Conservation (phyloP, 2,797 vertebrate genomes). For the Sebastiscus albofasciatus region DNA sequence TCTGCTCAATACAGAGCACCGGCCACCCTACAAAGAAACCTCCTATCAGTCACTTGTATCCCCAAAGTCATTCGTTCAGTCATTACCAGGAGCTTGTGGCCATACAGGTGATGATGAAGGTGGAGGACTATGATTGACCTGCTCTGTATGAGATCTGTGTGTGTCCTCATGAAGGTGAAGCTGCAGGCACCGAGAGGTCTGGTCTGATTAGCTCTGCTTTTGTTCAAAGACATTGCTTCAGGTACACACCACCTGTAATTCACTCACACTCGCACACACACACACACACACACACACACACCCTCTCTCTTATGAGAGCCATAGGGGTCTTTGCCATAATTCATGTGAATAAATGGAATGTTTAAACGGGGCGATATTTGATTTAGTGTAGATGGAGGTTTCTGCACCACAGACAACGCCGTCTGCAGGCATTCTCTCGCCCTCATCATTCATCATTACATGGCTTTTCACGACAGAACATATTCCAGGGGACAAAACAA, state of each 20-base stretch:
- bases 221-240: conserved; percentile 40
- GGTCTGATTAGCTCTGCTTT: conserved; percentile 54
- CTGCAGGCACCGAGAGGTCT: conserved; percentile 44
- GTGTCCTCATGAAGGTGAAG: conserved; percentile 41
- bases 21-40: background rate
- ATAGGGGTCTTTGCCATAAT: conserved; percentile 54
- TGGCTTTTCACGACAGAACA: conserved; percentile 37
- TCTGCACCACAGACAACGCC: conserved; percentile 55
- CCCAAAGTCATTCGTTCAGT: conserved; percentile 15
- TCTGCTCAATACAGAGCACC: background rate
- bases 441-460: conserved; percentile 59
- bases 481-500: conserved; percentile 58
- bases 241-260: conserved; percentile 45
- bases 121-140: conserved; percentile 15
- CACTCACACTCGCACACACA: conserved; percentile 28
- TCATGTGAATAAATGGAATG: conserved; percentile 70
- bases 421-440: conserved; percentile 42
- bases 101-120: conserved; percentile 14
- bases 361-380: conserved; percentile 61
- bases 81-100: conserved; percentile 8
- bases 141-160: conserved; percentile 4
- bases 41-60: conserved; percentile 3
- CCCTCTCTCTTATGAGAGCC: conserved; percentile 32
- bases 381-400: conserved; percentile 67
- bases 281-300: conserved; percentile 23